These are phyloP conservation scores for Drosophila peninsularis DNA, from an alignment of 2,888 invertebrate genomes.

Conservation along the genomic window DNA sequence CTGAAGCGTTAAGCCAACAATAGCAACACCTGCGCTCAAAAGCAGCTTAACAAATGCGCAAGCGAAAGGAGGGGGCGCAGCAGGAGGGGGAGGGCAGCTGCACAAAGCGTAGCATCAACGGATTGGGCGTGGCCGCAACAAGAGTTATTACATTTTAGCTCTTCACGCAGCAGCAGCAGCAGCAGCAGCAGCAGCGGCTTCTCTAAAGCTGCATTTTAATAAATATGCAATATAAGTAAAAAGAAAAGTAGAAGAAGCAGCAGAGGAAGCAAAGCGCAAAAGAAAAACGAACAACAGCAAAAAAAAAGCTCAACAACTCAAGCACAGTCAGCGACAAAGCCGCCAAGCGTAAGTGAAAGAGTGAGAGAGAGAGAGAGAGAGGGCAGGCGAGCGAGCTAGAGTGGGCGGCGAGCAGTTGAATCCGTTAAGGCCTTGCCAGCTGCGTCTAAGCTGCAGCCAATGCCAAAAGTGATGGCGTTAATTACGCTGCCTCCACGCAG, in stretches of 20 bases:
- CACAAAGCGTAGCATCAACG: conserved; percentile 40
- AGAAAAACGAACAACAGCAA: conserved; percentile 11
- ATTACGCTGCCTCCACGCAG: conserved; percentile 55
- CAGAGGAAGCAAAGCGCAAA: not conserved
- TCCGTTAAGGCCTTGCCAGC: conserved; percentile 25
- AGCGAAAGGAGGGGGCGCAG: not conserved
- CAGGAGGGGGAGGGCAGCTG: conserved; percentile 14
- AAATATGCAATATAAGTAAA: conserved; percentile 73
- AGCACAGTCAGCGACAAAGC: conserved; percentile 35
- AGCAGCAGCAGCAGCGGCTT: conserved; percentile 26
- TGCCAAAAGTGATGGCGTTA: conserved; percentile 75
- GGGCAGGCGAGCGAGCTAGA: not conserved
- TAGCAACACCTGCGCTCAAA: conserved; percentile 79
- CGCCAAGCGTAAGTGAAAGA: conserved; percentile 12
- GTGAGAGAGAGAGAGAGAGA: not conserved
- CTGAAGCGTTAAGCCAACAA: conserved; percentile 75
- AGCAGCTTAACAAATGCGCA: conserved; percentile 71
- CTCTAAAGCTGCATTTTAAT: conserved; percentile 68
- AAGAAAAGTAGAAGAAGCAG: conserved; percentile 5
- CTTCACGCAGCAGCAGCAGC: conserved; percentile 32
- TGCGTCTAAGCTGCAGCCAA: conserved; percentile 53
- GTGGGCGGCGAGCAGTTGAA: not conserved
- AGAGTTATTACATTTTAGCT: conserved; percentile 77
- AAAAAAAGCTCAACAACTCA: conserved; percentile 15
- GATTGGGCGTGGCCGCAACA: conserved; percentile 60